Evolutionary conservation across 1,140 invertebrate species (phyloP).

Genomic region (Drosophila persimilis): DNA sequence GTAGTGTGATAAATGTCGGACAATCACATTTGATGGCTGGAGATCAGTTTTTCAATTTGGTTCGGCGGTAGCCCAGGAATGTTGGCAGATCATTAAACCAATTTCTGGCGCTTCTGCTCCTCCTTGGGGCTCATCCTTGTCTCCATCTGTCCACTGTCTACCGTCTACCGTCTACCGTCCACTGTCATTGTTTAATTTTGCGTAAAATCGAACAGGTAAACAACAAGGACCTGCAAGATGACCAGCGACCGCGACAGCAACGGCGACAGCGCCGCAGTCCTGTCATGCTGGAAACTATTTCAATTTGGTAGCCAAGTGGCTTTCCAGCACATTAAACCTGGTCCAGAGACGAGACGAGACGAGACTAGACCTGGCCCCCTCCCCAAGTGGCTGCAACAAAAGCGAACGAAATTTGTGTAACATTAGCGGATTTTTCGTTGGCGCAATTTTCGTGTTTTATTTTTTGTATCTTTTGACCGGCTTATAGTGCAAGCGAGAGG

Average conservation of each 20-base stretch:
- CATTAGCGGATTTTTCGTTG: constrained; percentile 22
- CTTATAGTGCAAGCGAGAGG: not conserved
- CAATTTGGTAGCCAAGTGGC: constrained; percentile 37
- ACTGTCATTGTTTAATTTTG: constrained; percentile 27
- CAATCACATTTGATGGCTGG: constrained; percentile 10
- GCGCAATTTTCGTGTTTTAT: not conserved
- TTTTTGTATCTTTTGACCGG: not conserved
- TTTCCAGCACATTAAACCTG: constrained; percentile 57
- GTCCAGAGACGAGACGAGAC: constrained; percentile 4
- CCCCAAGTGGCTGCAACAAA: constrained; percentile 8
- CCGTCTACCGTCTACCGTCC: not conserved
- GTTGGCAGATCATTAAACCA: no score
- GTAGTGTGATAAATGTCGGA: constrained; percentile 1
- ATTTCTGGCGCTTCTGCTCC: no score
- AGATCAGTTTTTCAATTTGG: constrained; percentile 17
- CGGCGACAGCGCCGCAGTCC: no score
- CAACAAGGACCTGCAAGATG: not conserved
- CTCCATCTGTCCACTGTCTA: constrained; percentile 4
- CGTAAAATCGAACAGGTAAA: constrained; percentile 42
- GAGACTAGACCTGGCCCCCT: not conserved
- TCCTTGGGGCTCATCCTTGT: no score
- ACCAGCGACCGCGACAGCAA: not conserved
- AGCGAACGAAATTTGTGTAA: not conserved
- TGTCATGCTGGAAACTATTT: constrained; percentile 39
- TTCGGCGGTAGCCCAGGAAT: not conserved